A percentile compares a stretch with the other conserved stretches of the same genome.
Conservation (phyloP, 2,113 vertebrate species). For the Silurus meridionalis region DNA sequence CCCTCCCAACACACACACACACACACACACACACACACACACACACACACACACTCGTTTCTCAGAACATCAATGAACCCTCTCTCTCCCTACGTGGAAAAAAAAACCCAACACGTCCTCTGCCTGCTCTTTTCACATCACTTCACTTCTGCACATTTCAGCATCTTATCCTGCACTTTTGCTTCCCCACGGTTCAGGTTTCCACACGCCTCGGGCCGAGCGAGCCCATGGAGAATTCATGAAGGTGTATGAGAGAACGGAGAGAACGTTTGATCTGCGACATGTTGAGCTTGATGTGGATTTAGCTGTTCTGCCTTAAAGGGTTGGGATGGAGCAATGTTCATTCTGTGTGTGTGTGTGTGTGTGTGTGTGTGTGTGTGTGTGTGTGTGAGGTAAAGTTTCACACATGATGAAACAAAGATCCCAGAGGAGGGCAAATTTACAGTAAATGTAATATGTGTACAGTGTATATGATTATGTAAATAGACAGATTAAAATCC, state of each 20-base stretch:
- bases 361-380: too few species aligned
- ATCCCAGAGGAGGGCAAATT: too few species aligned
- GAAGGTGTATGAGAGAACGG: background rate
- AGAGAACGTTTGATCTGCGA: constrained; percentile 41
- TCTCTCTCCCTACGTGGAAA: background rate
- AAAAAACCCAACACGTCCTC: constrained; percentile 6
- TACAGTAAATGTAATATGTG: too few species aligned
- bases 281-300: constrained; percentile 29
- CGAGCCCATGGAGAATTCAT: constrained; percentile 43
- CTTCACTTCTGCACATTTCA: constrained; percentile 1
- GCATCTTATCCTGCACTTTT: background rate
- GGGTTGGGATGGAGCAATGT: constrained; percentile 8
- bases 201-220: background rate
- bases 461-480: too few species aligned
- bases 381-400: too few species aligned
- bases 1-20: background rate
- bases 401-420: too few species aligned
- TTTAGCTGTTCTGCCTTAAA: constrained; percentile 18
- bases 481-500: too few species aligned
- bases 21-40: background rate
- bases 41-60: constrained; percentile 17
- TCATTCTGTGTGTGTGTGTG: background rate
- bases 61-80: constrained; percentile 25
- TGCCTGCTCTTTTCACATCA: constrained; percentile 9
- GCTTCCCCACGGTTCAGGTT: background rate